These are phyloP conservation scores for Imbricaverruca yamaguchii DNA, from an alignment of 2,888 invertebrate genomes.

Conservation along the genomic window DNA sequence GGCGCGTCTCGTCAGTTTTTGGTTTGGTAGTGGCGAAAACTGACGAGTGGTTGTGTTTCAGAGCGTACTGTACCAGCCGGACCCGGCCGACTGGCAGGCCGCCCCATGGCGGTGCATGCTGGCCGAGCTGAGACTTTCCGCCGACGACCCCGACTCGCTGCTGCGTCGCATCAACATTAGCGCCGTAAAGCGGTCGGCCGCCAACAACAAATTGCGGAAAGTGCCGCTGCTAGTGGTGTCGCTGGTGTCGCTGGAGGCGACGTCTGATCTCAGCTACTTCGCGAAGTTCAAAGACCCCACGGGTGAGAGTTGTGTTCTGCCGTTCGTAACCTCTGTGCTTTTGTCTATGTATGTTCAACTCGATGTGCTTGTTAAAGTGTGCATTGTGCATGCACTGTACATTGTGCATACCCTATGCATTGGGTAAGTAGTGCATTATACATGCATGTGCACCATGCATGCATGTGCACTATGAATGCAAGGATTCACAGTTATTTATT, in stretches of 20 bases:
- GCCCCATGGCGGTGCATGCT: not conserved
- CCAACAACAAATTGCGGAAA: slow-evolving; percentile 1
- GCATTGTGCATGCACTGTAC: no score
- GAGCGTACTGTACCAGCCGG: not conserved
- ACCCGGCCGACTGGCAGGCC: not conserved
- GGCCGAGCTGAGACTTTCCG: not conserved
- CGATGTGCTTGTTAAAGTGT: no score
- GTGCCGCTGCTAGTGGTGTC: slow-evolving; percentile 1
- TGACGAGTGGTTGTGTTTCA: not conserved
- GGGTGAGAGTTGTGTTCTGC: not conserved
- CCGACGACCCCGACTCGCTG: not conserved
- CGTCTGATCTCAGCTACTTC: slow-evolving; percentile 9
- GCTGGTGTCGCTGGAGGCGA: not conserved
- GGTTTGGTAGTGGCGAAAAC: no score
- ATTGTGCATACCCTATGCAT: no score
- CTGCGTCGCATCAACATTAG: not conserved
- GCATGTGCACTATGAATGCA: no score
- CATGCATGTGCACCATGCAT: no score
- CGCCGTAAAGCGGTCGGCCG: not conserved
- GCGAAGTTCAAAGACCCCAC: slow-evolving; percentile 3
- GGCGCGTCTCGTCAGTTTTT: no score
- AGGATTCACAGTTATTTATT: no score
- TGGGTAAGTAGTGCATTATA: no score
- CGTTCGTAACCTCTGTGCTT: no score
- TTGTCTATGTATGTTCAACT: no score